Evolutionary conservation across 1,140 invertebrate species (phyloP).

Genomic region (Odontomachus brunneus): DNA sequence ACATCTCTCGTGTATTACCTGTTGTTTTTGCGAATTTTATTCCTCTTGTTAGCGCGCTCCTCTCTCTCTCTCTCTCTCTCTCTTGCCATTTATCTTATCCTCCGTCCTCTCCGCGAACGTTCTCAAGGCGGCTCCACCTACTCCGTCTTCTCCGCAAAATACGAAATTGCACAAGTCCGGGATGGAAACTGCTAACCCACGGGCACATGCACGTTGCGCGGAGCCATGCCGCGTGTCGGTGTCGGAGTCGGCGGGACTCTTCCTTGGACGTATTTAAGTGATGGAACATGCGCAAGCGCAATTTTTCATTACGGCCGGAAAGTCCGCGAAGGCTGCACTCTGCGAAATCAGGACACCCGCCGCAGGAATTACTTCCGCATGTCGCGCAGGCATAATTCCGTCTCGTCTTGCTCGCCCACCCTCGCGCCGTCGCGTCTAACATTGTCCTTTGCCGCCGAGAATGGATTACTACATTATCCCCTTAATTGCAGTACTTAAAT

Average conservation of each 20-base stretch:
- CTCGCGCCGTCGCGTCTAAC: slow-evolving; percentile 1
- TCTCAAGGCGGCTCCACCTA: neutral
- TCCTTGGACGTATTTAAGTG: slow-evolving; percentile 50
- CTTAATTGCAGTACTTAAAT: no score
- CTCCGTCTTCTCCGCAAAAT: neutral
- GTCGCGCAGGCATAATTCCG: slow-evolving; percentile 55
- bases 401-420: neutral
- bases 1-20: neutral
- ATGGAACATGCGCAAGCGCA: slow-evolving; percentile 32
- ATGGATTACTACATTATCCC: no score
- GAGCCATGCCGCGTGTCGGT: slow-evolving; percentile 1
- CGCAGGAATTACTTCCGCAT: slow-evolving; percentile 61
- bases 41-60: neutral
- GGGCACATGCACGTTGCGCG: slow-evolving; percentile 42
- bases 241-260: slow-evolving; percentile 11
- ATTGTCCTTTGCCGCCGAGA: neutral
- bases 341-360: slow-evolving; percentile 54
- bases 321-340: slow-evolving; percentile 31
- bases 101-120: neutral
- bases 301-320: slow-evolving; percentile 59
- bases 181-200: neutral
- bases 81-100: slow-evolving; percentile 30
- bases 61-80: no score
- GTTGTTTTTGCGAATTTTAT: slow-evolving; percentile 14
- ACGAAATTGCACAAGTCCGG: slow-evolving; percentile 58